A percentile compares a stretch with the other conserved stretches of the same genome.
Evolutionary conservation across 2,797 vertebrate species (phyloP).

Genomic region (Enteromius fasciolatus): DNA sequence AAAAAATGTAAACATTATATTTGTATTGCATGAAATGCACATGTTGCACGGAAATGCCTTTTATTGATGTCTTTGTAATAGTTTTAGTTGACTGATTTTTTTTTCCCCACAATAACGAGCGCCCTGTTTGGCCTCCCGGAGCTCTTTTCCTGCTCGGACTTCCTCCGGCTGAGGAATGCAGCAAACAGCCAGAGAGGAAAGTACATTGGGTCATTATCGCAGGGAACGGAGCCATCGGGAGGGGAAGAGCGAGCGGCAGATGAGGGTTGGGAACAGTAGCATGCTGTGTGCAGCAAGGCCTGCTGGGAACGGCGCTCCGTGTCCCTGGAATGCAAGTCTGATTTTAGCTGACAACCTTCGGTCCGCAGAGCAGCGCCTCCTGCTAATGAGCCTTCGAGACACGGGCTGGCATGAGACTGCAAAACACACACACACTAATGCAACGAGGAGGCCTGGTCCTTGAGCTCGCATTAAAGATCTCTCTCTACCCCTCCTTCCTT

Average conservation of each 20-base stretch:
- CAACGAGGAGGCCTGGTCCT: constrained; percentile 4
- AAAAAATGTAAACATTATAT: not conserved
- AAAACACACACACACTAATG: constrained; percentile 27
- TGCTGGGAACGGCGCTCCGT: not conserved
- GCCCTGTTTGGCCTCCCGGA: constrained; percentile 39
- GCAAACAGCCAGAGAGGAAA: constrained; percentile 47
- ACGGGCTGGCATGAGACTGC: not conserved
- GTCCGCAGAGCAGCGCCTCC: not conserved
- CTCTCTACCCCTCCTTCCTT: constrained; percentile 4
- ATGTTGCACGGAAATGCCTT: not conserved
- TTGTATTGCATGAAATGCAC: not conserved
- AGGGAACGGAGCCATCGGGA: constrained; percentile 2
- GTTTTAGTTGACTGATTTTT: not conserved
- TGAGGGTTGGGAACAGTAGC: not conserved
- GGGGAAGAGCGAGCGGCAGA: not conserved
- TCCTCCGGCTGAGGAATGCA: constrained; percentile 51
- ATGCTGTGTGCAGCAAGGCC: not conserved
- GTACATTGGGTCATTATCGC: constrained; percentile 12
- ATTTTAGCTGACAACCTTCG: constrained; percentile 42
- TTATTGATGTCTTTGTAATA: not conserved
- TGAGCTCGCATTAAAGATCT: constrained; percentile 60
- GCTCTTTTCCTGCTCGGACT: constrained; percentile 44
- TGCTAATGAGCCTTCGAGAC: constrained; percentile 42
- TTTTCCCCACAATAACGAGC: constrained; percentile 11
- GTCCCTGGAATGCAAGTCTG: constrained; percentile 15